Evolutionary conservation across 2,888 invertebrate genomes (phyloP).

Genomic region (Pachydiplax longipennis): DNA sequence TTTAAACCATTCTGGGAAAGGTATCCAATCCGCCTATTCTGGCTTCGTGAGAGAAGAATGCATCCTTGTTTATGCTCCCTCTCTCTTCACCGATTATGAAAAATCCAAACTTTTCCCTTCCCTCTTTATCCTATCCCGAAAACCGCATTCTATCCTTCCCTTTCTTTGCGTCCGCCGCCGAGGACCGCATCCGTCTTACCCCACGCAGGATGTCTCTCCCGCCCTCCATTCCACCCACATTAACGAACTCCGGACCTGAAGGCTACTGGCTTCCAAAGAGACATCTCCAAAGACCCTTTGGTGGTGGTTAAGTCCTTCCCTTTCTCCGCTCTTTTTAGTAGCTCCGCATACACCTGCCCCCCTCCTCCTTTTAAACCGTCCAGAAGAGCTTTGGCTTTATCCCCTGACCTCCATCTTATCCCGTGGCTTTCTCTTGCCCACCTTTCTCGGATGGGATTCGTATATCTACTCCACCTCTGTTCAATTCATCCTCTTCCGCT

Average conservation of each 20-base stretch:
- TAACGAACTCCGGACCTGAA: neutral
- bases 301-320: neutral
- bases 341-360: neutral
- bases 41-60: neutral
- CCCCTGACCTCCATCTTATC: constrained; percentile 11
- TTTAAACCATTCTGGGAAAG: neutral
- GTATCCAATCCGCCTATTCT: neutral
- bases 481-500: neutral
- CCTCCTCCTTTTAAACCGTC: neutral
- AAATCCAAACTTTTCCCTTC: neutral
- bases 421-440: neutral
- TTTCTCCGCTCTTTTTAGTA: neutral
- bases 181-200: constrained; percentile 1
- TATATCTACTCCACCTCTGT: neutral
- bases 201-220: neutral
- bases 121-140: constrained; percentile 33
- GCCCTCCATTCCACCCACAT: neutral
- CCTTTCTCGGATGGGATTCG: neutral
- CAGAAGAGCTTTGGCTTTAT: neutral
- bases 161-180: neutral
- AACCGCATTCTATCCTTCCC: neutral
- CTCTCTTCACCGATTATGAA: neutral
- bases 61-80: constrained; percentile 9
- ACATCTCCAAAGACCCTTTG: neutral
- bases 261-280: constrained; percentile 15